Evolutionary conservation across 2,888 invertebrate genomes (phyloP), one percentile per base, ranked within the genome.

Genomic region (Sphinx pinastri): DNA sequence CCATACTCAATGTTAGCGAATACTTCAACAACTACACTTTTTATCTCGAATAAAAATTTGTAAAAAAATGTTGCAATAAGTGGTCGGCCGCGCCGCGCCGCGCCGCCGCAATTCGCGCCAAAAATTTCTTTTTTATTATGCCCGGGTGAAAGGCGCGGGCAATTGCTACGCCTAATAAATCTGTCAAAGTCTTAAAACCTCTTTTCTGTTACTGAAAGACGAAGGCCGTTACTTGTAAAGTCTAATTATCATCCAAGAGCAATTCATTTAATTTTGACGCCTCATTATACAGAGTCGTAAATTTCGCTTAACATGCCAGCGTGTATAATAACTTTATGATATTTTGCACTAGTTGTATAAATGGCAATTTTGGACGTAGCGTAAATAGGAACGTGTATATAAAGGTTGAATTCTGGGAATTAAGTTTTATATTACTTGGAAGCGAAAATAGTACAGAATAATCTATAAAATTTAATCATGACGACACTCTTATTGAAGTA

Each of bases 251-350:
- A 66, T 70, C 68, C 70, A 52, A 55, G 54, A 68, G 68, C 51
- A 38, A 71, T 71, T 68, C 59, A 58, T 69, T 71, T 71, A 67
- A 68, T 69, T 70, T 70, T 71, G 69, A 71, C 60, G 60, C 25
- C 69, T 72, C 59, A 71, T 72, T 72, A 69, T 68, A 47, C 31
- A 14, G 19, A 55, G 58, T 52, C 71, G 31, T 72, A 72, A 71
- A 71, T 72, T 69, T 55, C 14, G 19, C 55, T 71, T 71, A 73
- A 71, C 74, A 68, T 72, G 69, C 72, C 70, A 57, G 75, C 59
- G 73, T 76, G 78, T 80, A 80, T 82, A 82, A 83, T 80, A 80
- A 81, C 80, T 76, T 81, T 83, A 79, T 82, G 78, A 78, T 79
- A 25, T 68, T 58, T 16, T 19, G 19, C 68, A 47, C 47, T 45